Evolutionary conservation across 2,113 vertebrate species (phyloP), one percentile per base, ranked within the genome.

Genomic region (Myotis lucifugus): DNA sequence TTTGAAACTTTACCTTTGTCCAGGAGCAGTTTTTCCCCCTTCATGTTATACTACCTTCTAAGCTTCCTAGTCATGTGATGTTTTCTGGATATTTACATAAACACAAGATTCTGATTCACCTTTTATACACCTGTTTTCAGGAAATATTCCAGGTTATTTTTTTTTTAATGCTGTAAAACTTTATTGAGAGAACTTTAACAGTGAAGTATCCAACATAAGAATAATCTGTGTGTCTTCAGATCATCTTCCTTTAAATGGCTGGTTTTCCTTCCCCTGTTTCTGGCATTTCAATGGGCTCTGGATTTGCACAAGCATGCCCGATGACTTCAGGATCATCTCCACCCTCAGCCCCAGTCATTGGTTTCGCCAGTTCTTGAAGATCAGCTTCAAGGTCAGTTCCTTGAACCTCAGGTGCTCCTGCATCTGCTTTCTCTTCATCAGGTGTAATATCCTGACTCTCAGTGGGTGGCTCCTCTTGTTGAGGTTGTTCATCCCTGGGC

Each of bases 71-170:
- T 89, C 9, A n/a, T 34, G 25, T 72, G 37, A 42, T 85, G 3
- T 50, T 93, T 96, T 92, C 85, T 90, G 48, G 76, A 9, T 50
- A 84, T 90, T 85, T 64, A 61, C 13, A 59, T 90, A 59, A 84
- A 78, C 40, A 61, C 27, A 94, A 67, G 40, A 48, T 48, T 70
- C 25, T 70, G 88, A 54, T 14, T 94, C 5, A 42, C 46, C 32
- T 84, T 95, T 85, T 89, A 54, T 37, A 88, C 3, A 84, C 40
- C 11, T 59, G 18, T 93, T 93, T 96, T 95, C 37, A 72, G 73
- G 76, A 87, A 92, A 34, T 56, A 2, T n/a, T 74, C 56, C 34
- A 46, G 46, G 10, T 46, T 42, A 42, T 37, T 37, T 37, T 37
- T 37, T 37, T 37, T 37, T 37, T 17, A 40, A 61, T 48, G 42